phyloP scores from a whole-genome alignment of 1,140 invertebrate genomes.

The Magallana angulata region DNA sequence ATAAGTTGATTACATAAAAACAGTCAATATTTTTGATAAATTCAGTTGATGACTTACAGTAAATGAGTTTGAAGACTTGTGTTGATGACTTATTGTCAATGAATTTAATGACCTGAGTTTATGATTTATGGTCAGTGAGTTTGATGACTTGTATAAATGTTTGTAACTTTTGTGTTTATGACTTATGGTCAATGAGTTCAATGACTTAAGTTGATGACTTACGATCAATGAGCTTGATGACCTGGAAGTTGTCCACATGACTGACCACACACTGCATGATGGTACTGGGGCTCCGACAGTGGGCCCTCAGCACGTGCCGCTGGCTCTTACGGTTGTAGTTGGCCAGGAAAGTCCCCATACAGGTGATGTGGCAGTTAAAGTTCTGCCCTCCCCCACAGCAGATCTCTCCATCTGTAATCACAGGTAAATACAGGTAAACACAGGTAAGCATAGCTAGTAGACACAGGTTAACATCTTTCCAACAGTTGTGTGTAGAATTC shows the following conservation, averaged over 20 bases:
- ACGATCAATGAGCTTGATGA: slow-evolving; percentile 48
- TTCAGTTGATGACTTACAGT: neutral
- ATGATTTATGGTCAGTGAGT: neutral
- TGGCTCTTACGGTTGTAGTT: slow-evolving; percentile 42
- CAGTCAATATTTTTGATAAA: neutral
- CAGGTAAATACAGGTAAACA: neutral
- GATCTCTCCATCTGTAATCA: slow-evolving; percentile 25
- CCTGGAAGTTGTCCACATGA: slow-evolving; percentile 24
- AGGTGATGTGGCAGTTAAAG: slow-evolving; percentile 8
- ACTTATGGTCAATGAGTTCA: neutral
- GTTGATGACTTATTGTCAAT: neutral
- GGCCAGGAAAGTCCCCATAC: slow-evolving; percentile 43
- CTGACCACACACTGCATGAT: slow-evolving; percentile 56
- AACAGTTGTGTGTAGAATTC: no score
- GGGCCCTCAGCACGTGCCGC: slow-evolving; percentile 43
- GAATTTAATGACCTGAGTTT: neutral
- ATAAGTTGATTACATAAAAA: neutral
- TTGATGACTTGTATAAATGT: neutral
- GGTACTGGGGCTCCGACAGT: slow-evolving; percentile 42
- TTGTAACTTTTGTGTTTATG: neutral
- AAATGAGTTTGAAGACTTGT: neutral
- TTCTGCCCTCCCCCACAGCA: slow-evolving; percentile 5
- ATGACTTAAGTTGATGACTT: slow-evolving; percentile 16
- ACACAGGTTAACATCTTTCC: neutral
- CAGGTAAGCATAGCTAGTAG: neutral